Evolutionary conservation across 2,797 vertebrate species (phyloP).

Genomic region (Liparis tanakae): DNA sequence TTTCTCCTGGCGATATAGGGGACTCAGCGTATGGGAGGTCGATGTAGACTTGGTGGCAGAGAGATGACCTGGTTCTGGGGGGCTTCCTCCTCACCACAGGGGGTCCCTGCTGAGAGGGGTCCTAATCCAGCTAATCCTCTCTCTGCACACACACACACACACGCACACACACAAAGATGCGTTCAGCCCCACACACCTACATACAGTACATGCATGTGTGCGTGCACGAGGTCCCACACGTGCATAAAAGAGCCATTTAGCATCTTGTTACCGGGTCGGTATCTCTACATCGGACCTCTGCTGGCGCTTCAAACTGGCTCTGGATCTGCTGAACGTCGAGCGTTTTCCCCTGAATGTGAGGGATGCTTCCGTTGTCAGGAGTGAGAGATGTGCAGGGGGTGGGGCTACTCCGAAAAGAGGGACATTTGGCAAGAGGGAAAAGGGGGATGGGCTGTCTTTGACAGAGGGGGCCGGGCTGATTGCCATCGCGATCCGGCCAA

Average conservation of each 20-base stretch:
- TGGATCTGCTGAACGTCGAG: neutral
- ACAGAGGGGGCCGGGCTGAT: constrained; percentile 80
- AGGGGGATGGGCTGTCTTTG: constrained; percentile 66
- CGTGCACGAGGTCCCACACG: neutral
- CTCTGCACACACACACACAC: constrained; percentile 75
- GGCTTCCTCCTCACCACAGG: constrained; percentile 91
- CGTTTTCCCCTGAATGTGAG: constrained; percentile 56
- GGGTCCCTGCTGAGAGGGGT: constrained; percentile 89
- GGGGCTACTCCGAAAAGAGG: constrained; percentile 55
- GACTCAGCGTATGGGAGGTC: constrained; percentile 63
- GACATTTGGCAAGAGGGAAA: constrained; percentile 47
- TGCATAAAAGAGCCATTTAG: constrained; percentile 28
- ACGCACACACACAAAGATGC: constrained; percentile 40
- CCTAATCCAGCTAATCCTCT: constrained; percentile 98
- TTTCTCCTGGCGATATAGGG: neutral
- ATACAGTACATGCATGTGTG: constrained; percentile 28
- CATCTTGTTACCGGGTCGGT: constrained; percentile 6
- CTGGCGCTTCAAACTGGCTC: constrained; percentile 32
- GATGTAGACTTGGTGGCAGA: constrained; percentile 56
- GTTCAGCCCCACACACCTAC: constrained; percentile 27
- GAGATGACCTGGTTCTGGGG: constrained; percentile 89
- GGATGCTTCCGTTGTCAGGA: constrained; percentile 64
- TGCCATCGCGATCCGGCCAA: constrained; percentile 84
- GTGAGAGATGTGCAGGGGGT: constrained; percentile 58
- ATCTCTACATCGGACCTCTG: constrained; percentile 1